Evolutionary conservation across 2,797 vertebrate genomes (phyloP).

Genomic region (Hyperoplus immaculatus): DNA sequence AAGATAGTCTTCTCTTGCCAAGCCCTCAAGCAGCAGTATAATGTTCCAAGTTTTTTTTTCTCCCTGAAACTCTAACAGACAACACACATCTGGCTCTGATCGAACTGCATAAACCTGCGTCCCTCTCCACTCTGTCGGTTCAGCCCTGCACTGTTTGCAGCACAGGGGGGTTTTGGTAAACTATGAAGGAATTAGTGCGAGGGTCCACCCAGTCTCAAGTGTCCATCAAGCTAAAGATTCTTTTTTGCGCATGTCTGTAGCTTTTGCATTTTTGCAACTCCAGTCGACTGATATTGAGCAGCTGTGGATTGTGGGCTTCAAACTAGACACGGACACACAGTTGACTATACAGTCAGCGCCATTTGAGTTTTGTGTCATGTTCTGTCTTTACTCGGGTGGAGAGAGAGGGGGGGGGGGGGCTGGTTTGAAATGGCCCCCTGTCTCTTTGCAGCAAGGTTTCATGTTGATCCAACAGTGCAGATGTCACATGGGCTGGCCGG

Average conservation of each 20-base stretch:
- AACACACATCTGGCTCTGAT: slow-evolving; percentile 81
- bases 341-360: slow-evolving; percentile 35
- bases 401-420: neutral
- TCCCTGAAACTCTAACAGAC: slow-evolving; percentile 53
- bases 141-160: slow-evolving; percentile 15
- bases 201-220: slow-evolving; percentile 24
- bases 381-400: slow-evolving; percentile 49
- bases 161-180: slow-evolving; percentile 27
- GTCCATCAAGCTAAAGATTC: slow-evolving; percentile 48
- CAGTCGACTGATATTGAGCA: slow-evolving; percentile 49
- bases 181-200: slow-evolving; percentile 33
- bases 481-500: slow-evolving; percentile 69
- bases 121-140: slow-evolving; percentile 36
- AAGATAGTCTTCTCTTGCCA: slow-evolving; percentile 42
- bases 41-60: slow-evolving; percentile 50
- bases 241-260: slow-evolving; percentile 32
- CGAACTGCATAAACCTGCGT: slow-evolving; percentile 39
- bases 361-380: slow-evolving; percentile 49
- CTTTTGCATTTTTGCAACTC: slow-evolving; percentile 51
- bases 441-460: slow-evolving; percentile 45
- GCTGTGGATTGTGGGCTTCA: slow-evolving; percentile 51
- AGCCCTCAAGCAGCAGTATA: slow-evolving; percentile 43
- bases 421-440: slow-evolving; percentile 48
- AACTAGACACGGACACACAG: slow-evolving; percentile 20
- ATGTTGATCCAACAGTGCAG: slow-evolving; percentile 74